These are phyloP conservation scores for Cybosia mesomella DNA, from an alignment of 2,888 invertebrate genomes.

Conservation along the genomic window DNA sequence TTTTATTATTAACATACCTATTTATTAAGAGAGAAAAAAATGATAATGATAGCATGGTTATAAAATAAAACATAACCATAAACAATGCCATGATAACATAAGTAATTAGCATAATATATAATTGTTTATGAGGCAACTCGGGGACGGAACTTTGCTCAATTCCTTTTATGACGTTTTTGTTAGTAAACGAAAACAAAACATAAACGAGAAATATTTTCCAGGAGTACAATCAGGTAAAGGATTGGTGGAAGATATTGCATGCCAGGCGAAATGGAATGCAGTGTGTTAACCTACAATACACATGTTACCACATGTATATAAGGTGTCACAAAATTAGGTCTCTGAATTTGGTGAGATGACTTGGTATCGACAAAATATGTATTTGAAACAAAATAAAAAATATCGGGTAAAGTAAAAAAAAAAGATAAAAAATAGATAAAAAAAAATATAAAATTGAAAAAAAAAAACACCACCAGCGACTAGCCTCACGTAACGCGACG, in stretches of 20 bases:
- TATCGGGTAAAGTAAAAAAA: no score
- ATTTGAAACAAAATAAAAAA: no score
- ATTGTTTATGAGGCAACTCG: constrained; percentile 18
- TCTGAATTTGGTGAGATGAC: no score
- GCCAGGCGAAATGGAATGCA: not conserved
- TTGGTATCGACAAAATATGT: no score
- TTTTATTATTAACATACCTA: not conserved
- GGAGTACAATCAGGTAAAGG: not conserved
- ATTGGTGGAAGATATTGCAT: not conserved
- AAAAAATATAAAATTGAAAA: no score
- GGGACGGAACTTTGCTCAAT: not conserved
- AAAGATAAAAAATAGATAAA: no score
- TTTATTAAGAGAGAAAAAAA: not conserved
- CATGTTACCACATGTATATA: no score
- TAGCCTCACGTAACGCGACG: no score
- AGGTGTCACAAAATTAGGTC: no score
- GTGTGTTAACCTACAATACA: no score
- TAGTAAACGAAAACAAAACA: not conserved
- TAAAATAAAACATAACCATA: constrained; percentile 57
- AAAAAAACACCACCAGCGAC: no score
- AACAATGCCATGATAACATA: constrained; percentile 51
- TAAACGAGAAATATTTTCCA: not conserved
- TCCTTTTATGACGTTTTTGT: constrained; percentile 4
- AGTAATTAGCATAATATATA: constrained; percentile 66
- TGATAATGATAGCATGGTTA: constrained; percentile 1